Conservation (phyloP, 53 echinoderm and acorn worm genomes). For the Apostichopus leukothele region DNA sequence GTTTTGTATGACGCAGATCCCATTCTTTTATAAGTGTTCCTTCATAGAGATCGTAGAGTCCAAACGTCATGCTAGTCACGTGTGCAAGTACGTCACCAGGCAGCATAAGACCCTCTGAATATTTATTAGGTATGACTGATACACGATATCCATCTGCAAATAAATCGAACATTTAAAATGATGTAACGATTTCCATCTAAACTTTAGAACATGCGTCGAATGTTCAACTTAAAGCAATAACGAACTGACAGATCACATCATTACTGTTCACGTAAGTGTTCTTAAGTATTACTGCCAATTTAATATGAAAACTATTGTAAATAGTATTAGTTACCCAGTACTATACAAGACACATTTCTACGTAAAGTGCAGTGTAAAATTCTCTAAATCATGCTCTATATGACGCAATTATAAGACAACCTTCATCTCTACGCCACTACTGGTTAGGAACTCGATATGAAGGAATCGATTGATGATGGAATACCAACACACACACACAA, state of each 20-base stretch:
- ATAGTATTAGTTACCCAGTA: too few species aligned
- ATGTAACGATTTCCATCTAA: too few species aligned
- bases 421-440: too few species aligned
- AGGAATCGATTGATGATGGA: too few species aligned
- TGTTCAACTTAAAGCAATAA: too few species aligned
- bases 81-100: slow-evolving; percentile 64
- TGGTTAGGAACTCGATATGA: too few species aligned
- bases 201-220: too few species aligned
- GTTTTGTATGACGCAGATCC: slow-evolving; percentile 79
- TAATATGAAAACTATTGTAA: too few species aligned
- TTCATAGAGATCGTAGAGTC: slow-evolving; percentile 54
- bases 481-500: too few species aligned
- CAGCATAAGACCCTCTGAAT: slow-evolving; percentile 63
- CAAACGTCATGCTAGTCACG: slow-evolving; percentile 57
- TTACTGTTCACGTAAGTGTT: too few species aligned
- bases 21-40: slow-evolving; percentile 66
- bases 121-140: slow-evolving; percentile 74
- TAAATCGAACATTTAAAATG: not conserved
- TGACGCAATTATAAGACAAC: not conserved
- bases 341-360: not conserved
- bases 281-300: too few species aligned
- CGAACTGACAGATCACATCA: too few species aligned
- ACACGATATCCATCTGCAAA: slow-evolving; percentile 62
- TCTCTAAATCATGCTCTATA: not conserved
- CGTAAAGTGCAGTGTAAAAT: not conserved